A percentile compares a stretch with the other conserved stretches of the same genome.
Conservation (phyloP, 2,888 invertebrate genomes). For the Dryocosmus kuriphilus region DNA sequence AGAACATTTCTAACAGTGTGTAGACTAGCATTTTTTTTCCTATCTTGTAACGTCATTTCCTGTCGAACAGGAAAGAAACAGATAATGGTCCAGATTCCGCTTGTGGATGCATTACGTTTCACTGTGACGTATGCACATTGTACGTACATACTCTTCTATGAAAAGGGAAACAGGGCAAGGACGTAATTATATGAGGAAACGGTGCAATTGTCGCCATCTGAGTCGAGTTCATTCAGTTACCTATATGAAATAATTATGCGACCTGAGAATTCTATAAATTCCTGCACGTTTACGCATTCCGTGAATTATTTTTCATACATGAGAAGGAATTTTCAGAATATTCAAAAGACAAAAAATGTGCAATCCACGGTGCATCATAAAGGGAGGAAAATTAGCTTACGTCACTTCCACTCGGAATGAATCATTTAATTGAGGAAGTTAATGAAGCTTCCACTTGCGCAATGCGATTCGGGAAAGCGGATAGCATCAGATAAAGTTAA, state of each 20-base stretch:
- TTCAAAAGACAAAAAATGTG: slow-evolving; percentile 20
- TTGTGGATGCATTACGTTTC: slow-evolving; percentile 51
- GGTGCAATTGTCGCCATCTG: slow-evolving; percentile 8
- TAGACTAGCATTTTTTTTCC: not conserved
- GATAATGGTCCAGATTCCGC: slow-evolving; percentile 48
- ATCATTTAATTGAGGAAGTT: slow-evolving; percentile 40
- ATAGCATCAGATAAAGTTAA: slow-evolving; percentile 4
- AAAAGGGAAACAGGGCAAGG: slow-evolving; percentile 55
- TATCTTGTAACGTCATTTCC: slow-evolving; percentile 49
- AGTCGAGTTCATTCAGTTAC: slow-evolving; percentile 12
- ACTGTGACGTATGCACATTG: slow-evolving; percentile 29
- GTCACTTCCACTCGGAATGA: slow-evolving; percentile 36
- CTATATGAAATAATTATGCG: not conserved
- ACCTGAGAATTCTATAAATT: not conserved
- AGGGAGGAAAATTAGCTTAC: slow-evolving; percentile 36
- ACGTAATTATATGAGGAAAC: slow-evolving; percentile 53
- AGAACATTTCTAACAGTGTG: too few relatives aligned
- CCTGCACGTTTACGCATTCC: not conserved
- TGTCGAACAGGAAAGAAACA: slow-evolving; percentile 44
- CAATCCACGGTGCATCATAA: slow-evolving; percentile 5
- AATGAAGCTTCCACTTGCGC: slow-evolving; percentile 39
- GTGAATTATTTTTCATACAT: not conserved
- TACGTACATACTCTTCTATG: slow-evolving; percentile 44
- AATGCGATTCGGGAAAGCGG: slow-evolving; percentile 21
- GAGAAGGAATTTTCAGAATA: not conserved